Conservation (phyloP, 2,797 vertebrate species). For the Acridotheres tristis region DNA sequence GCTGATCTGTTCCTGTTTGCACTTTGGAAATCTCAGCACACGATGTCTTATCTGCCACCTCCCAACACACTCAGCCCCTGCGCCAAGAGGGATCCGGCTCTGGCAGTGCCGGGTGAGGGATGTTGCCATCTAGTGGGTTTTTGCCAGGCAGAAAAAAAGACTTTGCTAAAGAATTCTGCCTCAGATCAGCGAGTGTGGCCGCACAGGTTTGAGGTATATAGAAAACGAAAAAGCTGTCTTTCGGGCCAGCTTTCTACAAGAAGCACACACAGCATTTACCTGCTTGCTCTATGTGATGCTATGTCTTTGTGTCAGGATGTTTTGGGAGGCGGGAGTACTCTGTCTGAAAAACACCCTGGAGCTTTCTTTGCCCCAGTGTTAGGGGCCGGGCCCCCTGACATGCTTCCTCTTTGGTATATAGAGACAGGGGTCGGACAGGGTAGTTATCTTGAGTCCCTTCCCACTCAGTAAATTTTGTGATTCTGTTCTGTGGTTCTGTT, state of each 20-base stretch:
- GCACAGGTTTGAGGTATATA: not conserved
- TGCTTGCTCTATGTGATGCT: rapidly evolving
- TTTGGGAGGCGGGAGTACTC: not conserved
- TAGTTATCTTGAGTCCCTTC: not conserved
- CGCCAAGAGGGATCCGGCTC: rapidly evolving
- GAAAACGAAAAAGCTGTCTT: not conserved
- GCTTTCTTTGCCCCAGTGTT: not conserved
- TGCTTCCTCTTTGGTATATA: not conserved
- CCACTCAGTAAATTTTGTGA: not conserved
- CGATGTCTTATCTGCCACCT: not conserved
- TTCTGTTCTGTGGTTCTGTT: not conserved
- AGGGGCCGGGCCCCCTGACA: not conserved
- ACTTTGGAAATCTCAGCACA: not conserved
- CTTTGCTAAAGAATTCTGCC: not conserved
- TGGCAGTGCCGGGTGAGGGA: rapidly evolving
- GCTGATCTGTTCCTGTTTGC: not conserved
- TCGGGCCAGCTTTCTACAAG: not conserved
- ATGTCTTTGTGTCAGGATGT: not conserved
- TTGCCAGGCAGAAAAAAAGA: not conserved
- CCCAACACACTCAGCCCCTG: too few species aligned
- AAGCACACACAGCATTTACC: not conserved
- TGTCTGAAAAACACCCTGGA: not conserved
- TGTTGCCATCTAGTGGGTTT: slow-evolving; percentile 57
- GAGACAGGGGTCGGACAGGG: rapidly evolving
- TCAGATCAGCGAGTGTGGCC: not conserved